Percentiles rank a stretch among this genome's conserved stretches.
phyloP scores from a whole-genome alignment of 2,113 vertebrate species.

The Noturus placidus region DNA sequence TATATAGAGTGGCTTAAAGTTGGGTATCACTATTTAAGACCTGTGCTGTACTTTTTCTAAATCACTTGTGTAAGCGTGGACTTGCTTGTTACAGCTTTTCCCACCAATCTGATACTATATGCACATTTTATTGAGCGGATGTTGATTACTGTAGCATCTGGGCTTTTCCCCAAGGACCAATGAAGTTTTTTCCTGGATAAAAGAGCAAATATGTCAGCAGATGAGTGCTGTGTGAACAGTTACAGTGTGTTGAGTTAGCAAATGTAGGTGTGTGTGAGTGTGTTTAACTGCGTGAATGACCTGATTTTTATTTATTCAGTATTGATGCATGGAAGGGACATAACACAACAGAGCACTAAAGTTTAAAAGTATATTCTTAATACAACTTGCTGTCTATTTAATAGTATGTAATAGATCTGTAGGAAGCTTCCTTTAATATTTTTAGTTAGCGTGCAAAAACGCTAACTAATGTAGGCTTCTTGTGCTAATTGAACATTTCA shows the following conservation, averaged over 20 bases:
- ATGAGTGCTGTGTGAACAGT: not conserved
- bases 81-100: conserved; percentile 15
- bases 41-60: not conserved
- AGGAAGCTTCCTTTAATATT: not conserved
- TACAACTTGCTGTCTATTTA: not conserved
- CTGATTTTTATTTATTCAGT: not conserved
- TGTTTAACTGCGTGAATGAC: not conserved
- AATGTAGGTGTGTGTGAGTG: not conserved
- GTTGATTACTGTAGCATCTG: conserved; percentile 29
- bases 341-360: not conserved
- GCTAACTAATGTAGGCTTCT: not conserved
- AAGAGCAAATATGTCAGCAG: not conserved
- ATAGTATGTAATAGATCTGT: not conserved
- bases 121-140: not conserved
- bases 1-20: not conserved
- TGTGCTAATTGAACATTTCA: not conserved
- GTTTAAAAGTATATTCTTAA: not conserved
- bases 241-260: not conserved
- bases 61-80: not conserved
- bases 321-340: not conserved
- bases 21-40: not conserved
- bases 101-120: not conserved
- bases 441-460: not conserved
- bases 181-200: not conserved
- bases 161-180: conserved; percentile 12